These are phyloP conservation scores for Grapholita molesta DNA, from an alignment of 1,140 invertebrate species.

Conservation along the genomic window DNA sequence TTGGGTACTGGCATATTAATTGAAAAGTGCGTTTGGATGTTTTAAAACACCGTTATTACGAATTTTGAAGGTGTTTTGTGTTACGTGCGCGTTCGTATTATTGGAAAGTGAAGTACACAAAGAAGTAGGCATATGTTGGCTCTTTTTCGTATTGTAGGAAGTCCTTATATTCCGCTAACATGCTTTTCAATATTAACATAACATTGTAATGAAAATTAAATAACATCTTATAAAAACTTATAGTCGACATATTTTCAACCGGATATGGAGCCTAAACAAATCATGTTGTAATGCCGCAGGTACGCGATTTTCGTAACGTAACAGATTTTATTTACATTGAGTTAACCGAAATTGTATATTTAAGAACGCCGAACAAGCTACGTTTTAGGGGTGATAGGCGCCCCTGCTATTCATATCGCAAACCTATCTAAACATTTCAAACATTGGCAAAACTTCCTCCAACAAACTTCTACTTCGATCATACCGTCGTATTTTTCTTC, in stretches of 20 bases:
- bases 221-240: background rate
- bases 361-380: background rate
- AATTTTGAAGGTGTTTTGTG: constrained; percentile 1
- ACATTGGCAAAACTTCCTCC: constrained; percentile 37
- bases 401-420: constrained; percentile 34
- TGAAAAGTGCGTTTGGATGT: constrained; percentile 10
- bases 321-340: constrained; percentile 7
- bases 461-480: constrained; percentile 40
- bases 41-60: constrained; percentile 15
- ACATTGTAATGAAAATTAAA: background rate
- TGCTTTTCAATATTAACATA: no score
- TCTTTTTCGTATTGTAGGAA: background rate
- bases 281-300: background rate
- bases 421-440: constrained; percentile 48
- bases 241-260: background rate
- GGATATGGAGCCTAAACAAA: background rate
- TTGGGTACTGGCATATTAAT: background rate
- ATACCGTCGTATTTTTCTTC: constrained; percentile 65
- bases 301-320: background rate
- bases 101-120: background rate
- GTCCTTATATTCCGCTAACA: no score
- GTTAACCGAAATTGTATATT: constrained; percentile 10
- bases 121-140: background rate
- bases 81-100: background rate
- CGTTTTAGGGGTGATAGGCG: background rate